phyloP scores from a whole-genome alignment of 2,888 invertebrate genomes.

The Neoitamus cyanurus region DNA sequence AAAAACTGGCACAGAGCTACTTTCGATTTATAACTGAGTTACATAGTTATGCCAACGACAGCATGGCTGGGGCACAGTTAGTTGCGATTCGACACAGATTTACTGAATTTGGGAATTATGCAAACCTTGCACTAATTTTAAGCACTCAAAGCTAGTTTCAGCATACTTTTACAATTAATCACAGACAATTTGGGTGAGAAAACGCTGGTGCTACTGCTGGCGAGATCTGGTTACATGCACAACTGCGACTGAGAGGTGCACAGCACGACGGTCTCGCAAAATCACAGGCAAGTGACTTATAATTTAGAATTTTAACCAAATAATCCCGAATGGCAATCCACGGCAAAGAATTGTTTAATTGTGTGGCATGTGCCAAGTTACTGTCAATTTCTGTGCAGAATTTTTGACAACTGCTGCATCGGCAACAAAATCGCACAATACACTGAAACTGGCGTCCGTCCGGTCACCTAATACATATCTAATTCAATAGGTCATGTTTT shows the following conservation, averaged over 20 bases:
- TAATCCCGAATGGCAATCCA: not conserved
- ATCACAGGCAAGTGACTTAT: not conserved
- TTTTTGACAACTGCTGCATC: constrained; percentile 44
- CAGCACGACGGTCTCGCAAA: not conserved
- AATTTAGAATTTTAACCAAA: not conserved
- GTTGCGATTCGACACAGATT: not conserved
- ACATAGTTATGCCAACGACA: not conserved
- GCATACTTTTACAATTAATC: constrained; percentile 4
- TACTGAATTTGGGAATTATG: not conserved
- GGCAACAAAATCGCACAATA: constrained; percentile 2
- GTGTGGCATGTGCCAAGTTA: constrained; percentile 14
- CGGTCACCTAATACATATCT: not conserved
- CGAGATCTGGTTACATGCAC: not conserved
- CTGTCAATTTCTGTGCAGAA: not conserved
- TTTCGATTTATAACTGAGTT: not conserved
- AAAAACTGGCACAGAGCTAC: not conserved
- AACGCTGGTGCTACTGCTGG: not conserved
- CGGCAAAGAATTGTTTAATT: not conserved
- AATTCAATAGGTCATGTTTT: not conserved
- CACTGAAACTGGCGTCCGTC: not conserved
- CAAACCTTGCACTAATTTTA: not conserved
- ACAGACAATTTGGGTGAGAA: not conserved
- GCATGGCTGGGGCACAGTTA: not conserved
- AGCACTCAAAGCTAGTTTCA: not conserved
- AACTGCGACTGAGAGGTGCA: not conserved